These are phyloP conservation scores for Philonicus albiceps DNA, from an alignment of 2,888 invertebrate genomes.

Conservation along the genomic window DNA sequence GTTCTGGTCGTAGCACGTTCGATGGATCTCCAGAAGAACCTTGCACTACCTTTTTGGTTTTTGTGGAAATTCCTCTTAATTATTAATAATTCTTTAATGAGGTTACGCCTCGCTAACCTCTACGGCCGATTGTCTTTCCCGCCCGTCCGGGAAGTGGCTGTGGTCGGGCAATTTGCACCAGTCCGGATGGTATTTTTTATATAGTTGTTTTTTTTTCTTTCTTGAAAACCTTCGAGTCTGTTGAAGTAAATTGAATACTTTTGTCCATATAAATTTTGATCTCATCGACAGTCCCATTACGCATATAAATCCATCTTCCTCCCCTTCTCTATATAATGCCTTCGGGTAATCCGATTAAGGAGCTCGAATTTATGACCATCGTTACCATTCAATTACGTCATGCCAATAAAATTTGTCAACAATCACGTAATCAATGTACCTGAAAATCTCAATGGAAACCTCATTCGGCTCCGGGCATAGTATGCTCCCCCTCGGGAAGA, in stretches of 20 bases:
- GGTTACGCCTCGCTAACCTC: constrained; percentile 52
- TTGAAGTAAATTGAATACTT: not conserved
- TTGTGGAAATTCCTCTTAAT: constrained; percentile 47
- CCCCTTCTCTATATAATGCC: not conserved
- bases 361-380: not conserved
- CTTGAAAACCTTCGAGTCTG: not conserved
- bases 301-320: not conserved
- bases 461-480: not conserved
- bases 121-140: constrained; percentile 51
- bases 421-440: constrained; percentile 49
- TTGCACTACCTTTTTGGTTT: constrained; percentile 6
- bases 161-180: not conserved
- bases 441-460: constrained; percentile 46
- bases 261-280: not conserved
- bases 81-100: constrained; percentile 53
- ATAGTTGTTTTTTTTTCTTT: not conserved
- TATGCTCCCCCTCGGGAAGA: not conserved
- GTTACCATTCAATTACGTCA: constrained; percentile 45
- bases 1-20: constrained; percentile 15
- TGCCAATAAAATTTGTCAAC: constrained; percentile 48
- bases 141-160: not conserved
- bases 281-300: not conserved
- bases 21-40: constrained; percentile 7
- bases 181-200: not conserved
- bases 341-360: constrained; percentile 7